phyloP scores from a whole-genome alignment of 2,797 vertebrate genomes.

The Anas bahamensis region DNA sequence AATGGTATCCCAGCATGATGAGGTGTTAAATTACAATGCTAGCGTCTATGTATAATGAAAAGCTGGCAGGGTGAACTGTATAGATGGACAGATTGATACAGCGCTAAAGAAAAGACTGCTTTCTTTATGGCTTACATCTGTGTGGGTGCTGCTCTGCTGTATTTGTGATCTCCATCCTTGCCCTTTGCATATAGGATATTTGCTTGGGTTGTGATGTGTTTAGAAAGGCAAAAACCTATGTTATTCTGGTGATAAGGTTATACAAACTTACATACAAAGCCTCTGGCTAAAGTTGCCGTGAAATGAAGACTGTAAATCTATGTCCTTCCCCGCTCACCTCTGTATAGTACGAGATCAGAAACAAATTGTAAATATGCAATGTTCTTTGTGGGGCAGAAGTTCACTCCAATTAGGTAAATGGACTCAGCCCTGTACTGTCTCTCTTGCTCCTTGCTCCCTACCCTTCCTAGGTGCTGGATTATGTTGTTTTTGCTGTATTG shows the following conservation, averaged over 20 bases:
- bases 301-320: background rate
- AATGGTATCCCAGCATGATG: background rate
- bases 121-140: background rate
- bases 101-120: background rate
- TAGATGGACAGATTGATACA: background rate
- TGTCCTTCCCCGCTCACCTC: background rate
- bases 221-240: background rate
- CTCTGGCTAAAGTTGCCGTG: background rate
- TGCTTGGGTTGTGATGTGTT: background rate
- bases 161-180: background rate
- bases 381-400: background rate
- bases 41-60: background rate
- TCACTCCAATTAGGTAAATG: background rate
- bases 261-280: background rate
- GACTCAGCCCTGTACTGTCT: too few relatives aligned
- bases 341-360: background rate
- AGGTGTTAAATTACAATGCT: background rate
- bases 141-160: background rate
- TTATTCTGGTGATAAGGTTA: background rate
- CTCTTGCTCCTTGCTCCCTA: background rate
- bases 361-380: background rate
- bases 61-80: background rate
- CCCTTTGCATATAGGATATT: background rate
- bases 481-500: background rate
- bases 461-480: background rate